Percentiles rank a stretch among this genome's conserved stretches.
Evolutionary conservation across 1,140 invertebrate genomes (phyloP).

Genomic region (Centruroides sculpturatus): DNA sequence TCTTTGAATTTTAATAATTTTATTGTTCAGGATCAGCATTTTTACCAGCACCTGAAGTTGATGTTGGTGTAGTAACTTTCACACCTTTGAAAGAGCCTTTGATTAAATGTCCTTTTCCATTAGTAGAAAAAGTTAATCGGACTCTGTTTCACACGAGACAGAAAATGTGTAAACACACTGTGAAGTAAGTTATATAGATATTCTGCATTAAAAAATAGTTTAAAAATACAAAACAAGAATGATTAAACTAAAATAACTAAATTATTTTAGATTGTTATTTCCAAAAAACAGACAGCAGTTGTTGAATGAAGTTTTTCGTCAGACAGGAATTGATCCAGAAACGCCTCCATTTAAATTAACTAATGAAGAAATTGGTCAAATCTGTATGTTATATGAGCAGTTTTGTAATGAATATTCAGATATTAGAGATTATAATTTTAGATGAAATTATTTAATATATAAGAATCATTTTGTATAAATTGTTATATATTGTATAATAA

Average conservation of each 20-base stretch:
- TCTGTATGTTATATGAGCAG: slow-evolving; percentile 54
- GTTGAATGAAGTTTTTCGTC: slow-evolving; percentile 47
- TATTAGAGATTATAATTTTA: slow-evolving; percentile 12
- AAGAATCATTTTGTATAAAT: too few relatives aligned
- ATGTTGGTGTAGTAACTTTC: slow-evolving; percentile 86
- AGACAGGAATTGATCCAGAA: slow-evolving; percentile 54
- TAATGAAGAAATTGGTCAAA: slow-evolving; percentile 57
- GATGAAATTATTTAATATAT: neutral
- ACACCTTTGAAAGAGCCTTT: slow-evolving; percentile 58
- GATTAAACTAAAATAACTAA: neutral
- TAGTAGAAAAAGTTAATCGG: slow-evolving; percentile 80
- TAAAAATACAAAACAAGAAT: too few relatives aligned
- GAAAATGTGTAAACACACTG: slow-evolving; percentile 58
- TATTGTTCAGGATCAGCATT: slow-evolving; percentile 52
- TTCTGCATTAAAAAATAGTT: too few relatives aligned
- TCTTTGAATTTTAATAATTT: too few relatives aligned
- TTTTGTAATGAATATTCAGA: slow-evolving; percentile 10
- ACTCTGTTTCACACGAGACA: slow-evolving; percentile 75
- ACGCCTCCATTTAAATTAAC: slow-evolving; percentile 40
- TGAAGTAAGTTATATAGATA: slow-evolving; percentile 32
- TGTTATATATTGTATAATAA: too few relatives aligned
- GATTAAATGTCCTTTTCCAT: slow-evolving; percentile 58
- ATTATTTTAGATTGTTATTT: slow-evolving; percentile 45
- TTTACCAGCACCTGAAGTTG: slow-evolving; percentile 85
- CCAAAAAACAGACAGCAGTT: slow-evolving; percentile 52